Evolutionary conservation across 2,113 vertebrate genomes (phyloP).

Genomic region (Lepus timidus): DNA sequence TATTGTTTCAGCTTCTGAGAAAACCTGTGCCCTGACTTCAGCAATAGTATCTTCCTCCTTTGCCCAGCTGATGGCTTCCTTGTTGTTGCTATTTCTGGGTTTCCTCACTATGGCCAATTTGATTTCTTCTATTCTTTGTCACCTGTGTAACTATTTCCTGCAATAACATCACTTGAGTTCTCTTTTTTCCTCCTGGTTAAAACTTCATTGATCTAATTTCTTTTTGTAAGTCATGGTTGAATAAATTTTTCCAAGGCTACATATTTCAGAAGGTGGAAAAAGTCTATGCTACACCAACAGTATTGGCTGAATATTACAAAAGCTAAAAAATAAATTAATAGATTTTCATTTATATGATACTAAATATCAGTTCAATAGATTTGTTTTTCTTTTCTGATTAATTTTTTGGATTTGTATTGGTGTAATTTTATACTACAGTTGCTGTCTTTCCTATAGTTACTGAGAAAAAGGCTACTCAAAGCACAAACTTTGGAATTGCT

Average conservation of each 20-base stretch:
- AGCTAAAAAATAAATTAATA: conserved; percentile 18
- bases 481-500: conserved; percentile 5
- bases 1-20: not conserved
- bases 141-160: not conserved
- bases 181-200: conserved; percentile 18
- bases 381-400: conserved; percentile 49
- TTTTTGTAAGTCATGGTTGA: conserved; percentile 41
- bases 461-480: conserved; percentile 23
- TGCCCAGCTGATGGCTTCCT: not conserved
- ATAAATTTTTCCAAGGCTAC: not conserved
- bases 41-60: not conserved
- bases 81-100: not conserved
- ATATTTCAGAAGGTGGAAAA: not conserved
- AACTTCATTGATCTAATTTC: not conserved
- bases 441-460: not conserved
- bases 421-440: not conserved
- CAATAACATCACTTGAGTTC: not conserved
- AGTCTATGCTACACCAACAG: not conserved
- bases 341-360: not conserved
- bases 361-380: conserved; percentile 24
- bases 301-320: conserved; percentile 39
- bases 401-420: conserved; percentile 23
- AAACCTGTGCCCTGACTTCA: not conserved
- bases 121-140: not conserved
- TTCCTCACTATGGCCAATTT: not conserved